Conservation (phyloP, 1,140 invertebrate species). For the Achatina immaculata region DNA sequence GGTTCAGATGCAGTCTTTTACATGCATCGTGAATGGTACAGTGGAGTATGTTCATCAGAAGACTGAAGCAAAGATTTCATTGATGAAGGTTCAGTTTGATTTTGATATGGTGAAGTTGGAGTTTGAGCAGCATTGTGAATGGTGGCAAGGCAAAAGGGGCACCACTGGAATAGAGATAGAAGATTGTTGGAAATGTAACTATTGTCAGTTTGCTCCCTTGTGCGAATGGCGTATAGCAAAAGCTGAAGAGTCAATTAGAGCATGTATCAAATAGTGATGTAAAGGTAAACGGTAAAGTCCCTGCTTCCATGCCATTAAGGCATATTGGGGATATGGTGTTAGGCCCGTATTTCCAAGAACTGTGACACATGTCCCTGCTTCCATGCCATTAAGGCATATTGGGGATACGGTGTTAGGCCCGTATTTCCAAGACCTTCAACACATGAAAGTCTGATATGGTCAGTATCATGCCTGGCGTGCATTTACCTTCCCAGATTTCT, state of each 20-base stretch:
- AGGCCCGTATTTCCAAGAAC: too few species aligned
- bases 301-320: too few species aligned
- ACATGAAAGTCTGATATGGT: too few species aligned
- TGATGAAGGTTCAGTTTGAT: not conserved
- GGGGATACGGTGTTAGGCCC: too few species aligned
- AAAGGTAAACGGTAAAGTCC: not conserved
- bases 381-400: too few species aligned
- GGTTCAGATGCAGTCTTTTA: constrained; percentile 13
- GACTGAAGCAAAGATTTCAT: not conserved
- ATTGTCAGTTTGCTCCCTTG: constrained; percentile 1
- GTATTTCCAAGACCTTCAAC: too few species aligned
- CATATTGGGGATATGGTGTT: too few species aligned
- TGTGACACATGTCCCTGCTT: too few species aligned
- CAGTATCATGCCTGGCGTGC: too few species aligned
- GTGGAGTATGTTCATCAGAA: constrained; percentile 34
- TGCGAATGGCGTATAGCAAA: constrained; percentile 25
- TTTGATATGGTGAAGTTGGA: not conserved
- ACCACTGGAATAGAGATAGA: constrained; percentile 31
- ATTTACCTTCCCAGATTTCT: too few species aligned
- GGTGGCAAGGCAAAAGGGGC: constrained; percentile 31
- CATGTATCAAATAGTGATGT: not conserved
- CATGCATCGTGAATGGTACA: not conserved
- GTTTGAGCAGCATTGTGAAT: not conserved
- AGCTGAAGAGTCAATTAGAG: not conserved
- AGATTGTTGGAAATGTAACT: constrained; percentile 36